Conservation (phyloP, 2,797 vertebrate genomes). For the Valencia hispanica region DNA sequence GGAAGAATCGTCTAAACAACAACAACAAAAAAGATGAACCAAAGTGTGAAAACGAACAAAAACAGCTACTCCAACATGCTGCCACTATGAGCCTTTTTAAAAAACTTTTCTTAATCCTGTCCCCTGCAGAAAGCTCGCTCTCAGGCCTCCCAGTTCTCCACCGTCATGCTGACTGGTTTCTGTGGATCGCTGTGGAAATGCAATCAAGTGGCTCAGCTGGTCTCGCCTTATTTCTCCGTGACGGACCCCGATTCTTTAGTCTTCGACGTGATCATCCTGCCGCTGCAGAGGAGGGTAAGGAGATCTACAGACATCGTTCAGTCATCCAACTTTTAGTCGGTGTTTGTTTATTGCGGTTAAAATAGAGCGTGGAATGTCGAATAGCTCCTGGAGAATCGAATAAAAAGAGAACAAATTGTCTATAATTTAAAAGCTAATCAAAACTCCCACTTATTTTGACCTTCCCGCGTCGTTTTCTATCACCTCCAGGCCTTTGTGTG, state of each 20-base stretch:
- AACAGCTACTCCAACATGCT: too few species aligned
- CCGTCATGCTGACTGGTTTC: constrained; percentile 84
- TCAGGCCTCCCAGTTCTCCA: background rate
- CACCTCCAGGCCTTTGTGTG: constrained; percentile 58
- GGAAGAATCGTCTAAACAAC: too few species aligned
- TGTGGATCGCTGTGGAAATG: constrained; percentile 74
- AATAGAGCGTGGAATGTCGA: too few species aligned
- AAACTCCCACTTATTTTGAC: too few species aligned
- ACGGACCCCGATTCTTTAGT: constrained; percentile 11
- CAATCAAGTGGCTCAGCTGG: constrained; percentile 80
- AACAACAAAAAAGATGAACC: too few species aligned
- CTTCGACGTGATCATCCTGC: constrained; percentile 47
- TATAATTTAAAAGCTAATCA: background rate
- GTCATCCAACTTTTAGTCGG: background rate
- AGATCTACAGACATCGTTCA: background rate
- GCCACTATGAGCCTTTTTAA: too few species aligned
- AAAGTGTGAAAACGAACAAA: too few species aligned
- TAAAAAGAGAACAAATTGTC: background rate
- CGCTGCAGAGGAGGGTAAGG: constrained; percentile 68
- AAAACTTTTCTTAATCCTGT: background rate
- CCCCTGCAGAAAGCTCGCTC: constrained; percentile 12
- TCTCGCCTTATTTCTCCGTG: constrained; percentile 77
- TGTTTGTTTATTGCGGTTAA: background rate
- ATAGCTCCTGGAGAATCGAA: too few species aligned
- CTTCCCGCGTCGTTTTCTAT: background rate